Percentiles rank a stretch among this genome's conserved stretches.
phyloP scores from a whole-genome alignment of 92 coral and sea anemone genomes.

The Phenganax subtilis region DNA sequence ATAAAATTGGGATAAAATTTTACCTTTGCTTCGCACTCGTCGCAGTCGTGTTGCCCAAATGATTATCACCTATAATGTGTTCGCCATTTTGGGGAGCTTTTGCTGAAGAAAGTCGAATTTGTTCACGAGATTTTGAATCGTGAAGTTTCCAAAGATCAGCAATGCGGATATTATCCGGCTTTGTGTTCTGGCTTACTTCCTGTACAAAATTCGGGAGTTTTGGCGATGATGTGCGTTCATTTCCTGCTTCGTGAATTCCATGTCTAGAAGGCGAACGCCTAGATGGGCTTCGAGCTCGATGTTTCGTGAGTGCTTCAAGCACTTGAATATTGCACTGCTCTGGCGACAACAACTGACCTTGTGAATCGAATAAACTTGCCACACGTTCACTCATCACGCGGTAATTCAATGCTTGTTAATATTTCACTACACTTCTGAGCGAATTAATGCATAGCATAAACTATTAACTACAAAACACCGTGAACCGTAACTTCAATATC shows the following conservation, averaged over 20 bases:
- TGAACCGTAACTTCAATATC: neutral
- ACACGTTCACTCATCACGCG: neutral
- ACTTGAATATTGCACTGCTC: conserved; percentile 15
- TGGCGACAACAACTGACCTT: conserved; percentile 4
- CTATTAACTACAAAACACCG: neutral
- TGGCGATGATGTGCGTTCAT: neutral
- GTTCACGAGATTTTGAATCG: neutral
- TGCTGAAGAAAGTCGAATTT: neutral
- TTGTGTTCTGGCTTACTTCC: conserved; percentile 11
- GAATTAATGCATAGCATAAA: neutral
- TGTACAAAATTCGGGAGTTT: conserved; percentile 32
- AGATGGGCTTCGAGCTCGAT: conserved; percentile 10
- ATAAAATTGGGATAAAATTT: neutral
- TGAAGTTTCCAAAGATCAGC: neutral
- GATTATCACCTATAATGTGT: neutral
- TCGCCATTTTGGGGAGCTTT: neutral
- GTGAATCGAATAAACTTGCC: neutral
- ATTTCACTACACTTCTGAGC: neutral
- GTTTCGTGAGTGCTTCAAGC: conserved; percentile 22
- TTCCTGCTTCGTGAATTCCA: conserved; percentile 7
- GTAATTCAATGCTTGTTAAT: neutral
- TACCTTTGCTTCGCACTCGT: neutral
- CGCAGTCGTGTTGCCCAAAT: neutral
- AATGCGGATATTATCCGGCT: neutral
- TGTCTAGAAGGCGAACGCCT: conserved; percentile 21